Evolutionary conservation across 2,113 vertebrate species (phyloP), one percentile per base, ranked within the genome.

Genomic region (Cynocephalus volans): DNA sequence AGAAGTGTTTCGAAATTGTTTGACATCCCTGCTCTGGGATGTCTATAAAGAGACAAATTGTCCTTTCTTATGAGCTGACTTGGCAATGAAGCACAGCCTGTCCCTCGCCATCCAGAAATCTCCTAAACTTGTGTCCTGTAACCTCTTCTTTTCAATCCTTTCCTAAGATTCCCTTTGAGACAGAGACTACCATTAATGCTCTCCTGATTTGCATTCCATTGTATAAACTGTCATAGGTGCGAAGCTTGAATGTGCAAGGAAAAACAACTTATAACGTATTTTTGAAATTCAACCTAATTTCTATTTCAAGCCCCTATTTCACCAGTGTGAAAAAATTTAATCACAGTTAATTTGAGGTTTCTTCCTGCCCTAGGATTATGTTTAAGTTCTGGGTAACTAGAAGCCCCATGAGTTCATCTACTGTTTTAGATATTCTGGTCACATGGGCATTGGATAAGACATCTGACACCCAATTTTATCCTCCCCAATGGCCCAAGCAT

Each of bases 1-100:
- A 83, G 92, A 90, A 95, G 92, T 62, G 58, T 98, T 97, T 96
- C 1, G 67, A 92, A 97, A 96, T 60, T 48, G 65, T 85, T 95
- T 90, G 94, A 79, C 19, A 14, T 95, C 81, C 76, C 23, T 50
- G 45, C 65, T 92, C 81, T 91, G 96, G 88, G 95, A 79, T 67
- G 70, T 64, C 94, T 58, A 70, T 48, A 92, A 72, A 95, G 94
- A 97, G 87, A 96, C 90, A 95, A 69, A 48, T 18, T 69, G 80
- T 97, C 94, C 96, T 97, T 96, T 96, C 69, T 19, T 54, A n/a
- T 5, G 70, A 60, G 90, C 41, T 92, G 80, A n/a, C 80, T 96
- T 95, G 94, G 92, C 80, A 82, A 36, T 1, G 6, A 62, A 72
- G 50, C 28, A 5, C 6, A 62, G 50, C 62, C 54, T 79, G 65